These are phyloP conservation scores for Microcebus lehilahytsara DNA, from an alignment of 2,113 vertebrate species.

Conservation along the genomic window DNA sequence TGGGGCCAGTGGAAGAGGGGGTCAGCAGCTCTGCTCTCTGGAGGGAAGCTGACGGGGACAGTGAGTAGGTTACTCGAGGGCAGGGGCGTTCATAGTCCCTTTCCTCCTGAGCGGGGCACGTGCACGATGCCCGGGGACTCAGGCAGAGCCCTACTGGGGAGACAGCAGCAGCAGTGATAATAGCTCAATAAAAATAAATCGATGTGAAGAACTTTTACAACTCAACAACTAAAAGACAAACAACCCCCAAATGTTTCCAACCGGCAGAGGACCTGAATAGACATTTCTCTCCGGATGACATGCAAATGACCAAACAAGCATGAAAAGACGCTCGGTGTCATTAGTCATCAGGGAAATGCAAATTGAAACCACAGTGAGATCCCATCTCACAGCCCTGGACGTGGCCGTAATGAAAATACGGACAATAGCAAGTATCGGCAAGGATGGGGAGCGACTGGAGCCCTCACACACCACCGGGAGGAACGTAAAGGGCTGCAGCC, in stretches of 20 bases:
- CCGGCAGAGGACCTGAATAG: not conserved
- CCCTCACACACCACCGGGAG: not conserved
- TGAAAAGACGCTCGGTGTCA: not conserved
- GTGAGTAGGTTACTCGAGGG: conserved; percentile 68
- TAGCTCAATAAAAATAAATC: not conserved
- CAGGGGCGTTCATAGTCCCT: conserved; percentile 44
- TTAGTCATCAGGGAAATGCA: not conserved
- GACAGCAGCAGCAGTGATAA: not conserved
- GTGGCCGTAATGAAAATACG: not conserved
- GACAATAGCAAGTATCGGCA: too few relatives aligned
- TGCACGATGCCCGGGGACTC: conserved; percentile 73
- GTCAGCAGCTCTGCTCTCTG: conserved; percentile 71
- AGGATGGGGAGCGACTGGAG: not conserved
- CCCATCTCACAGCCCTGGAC: too few relatives aligned
- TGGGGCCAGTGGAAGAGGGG: conserved; percentile 45
- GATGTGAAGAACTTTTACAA: not conserved
- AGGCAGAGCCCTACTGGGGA: conserved; percentile 63
- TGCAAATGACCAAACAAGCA: too few relatives aligned
- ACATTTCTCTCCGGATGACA: not conserved
- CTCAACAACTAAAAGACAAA: not conserved
- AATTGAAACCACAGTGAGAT: not conserved
- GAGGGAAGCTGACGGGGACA: conserved; percentile 76
- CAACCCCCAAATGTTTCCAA: not conserved
- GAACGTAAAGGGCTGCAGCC: accelerated
- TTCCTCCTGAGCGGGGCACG: conserved; percentile 66